A percentile compares a stretch with the other conserved stretches of the same genome.
Evolutionary conservation across 2,797 vertebrate genomes (phyloP).

Genomic region (Centropyge bicolor): DNA sequence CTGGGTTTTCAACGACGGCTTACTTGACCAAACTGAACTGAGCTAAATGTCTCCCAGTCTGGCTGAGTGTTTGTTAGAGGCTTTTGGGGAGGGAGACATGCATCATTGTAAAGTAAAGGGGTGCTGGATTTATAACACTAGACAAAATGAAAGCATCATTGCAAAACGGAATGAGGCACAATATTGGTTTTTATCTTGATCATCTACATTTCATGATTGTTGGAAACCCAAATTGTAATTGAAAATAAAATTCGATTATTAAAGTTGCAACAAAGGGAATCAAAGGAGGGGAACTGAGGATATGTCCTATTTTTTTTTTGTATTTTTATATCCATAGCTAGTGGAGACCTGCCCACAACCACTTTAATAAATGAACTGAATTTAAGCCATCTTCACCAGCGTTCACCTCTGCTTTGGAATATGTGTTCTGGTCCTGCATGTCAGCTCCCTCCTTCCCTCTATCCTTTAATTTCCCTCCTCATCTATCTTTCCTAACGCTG

Average conservation of each 20-base stretch:
- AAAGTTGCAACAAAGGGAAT: constrained; percentile 19
- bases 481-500: constrained; percentile 65
- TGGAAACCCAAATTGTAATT: too few relatives aligned
- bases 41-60: too few relatives aligned
- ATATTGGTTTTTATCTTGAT: too few relatives aligned
- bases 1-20: too few relatives aligned
- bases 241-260: background rate
- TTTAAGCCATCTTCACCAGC: constrained; percentile 48
- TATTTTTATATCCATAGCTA: background rate
- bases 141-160: too few relatives aligned
- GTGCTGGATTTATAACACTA: too few relatives aligned
- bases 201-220: too few relatives aligned
- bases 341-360: constrained; percentile 30
- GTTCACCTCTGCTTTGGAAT: constrained; percentile 58
- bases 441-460: constrained; percentile 38
- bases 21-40: too few relatives aligned
- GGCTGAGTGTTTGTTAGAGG: too few relatives aligned
- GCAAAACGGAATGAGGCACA: too few relatives aligned
- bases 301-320: constrained; percentile 19
- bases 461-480: constrained; percentile 63
- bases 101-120: too few relatives aligned
- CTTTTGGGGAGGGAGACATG: too few relatives aligned
- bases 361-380: constrained; percentile 63
- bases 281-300: constrained; percentile 15
- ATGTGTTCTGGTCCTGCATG: constrained; percentile 56